A percentile compares a stretch with the other conserved stretches of the same genome.
These are phyloP conservation scores for Aphodius granarius DNA, from an alignment of 2,888 invertebrate genomes.

Conservation along the genomic window DNA sequence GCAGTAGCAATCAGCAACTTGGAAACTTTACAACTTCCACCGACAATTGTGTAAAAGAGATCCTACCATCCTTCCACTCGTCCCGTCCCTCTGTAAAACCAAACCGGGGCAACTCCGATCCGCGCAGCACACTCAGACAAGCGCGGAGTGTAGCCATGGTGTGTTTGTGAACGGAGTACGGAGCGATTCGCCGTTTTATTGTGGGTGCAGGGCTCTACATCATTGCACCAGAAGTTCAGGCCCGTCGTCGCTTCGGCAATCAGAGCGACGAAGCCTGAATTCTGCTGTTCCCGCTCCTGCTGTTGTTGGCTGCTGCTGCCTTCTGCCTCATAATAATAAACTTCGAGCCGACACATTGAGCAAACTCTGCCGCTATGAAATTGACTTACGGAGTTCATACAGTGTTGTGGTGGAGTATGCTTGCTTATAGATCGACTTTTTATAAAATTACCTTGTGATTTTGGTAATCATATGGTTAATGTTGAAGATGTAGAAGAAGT, in stretches of 20 bases:
- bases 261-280: neutral
- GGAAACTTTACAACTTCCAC: neutral
- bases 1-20: neutral
- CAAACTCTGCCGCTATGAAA: neutral
- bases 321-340: neutral
- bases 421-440: no score
- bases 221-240: neutral
- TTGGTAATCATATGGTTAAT: neutral
- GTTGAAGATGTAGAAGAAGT: no score
- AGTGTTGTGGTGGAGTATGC: neutral
- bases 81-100: neutral
- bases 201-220: neutral
- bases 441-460: neutral
- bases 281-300: neutral
- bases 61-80: neutral
- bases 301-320: no score
- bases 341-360: neutral
- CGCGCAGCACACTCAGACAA: neutral
- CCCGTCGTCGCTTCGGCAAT: neutral
- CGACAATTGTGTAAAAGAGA: neutral
- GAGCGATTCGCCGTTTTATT: neutral
- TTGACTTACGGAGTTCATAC: neutral
- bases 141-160: no score
- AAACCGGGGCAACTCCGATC: neutral
- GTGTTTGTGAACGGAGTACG: neutral